Evolutionary conservation across 2,797 vertebrate species (phyloP).

Genomic region (Catamblyrhynchus diadema): DNA sequence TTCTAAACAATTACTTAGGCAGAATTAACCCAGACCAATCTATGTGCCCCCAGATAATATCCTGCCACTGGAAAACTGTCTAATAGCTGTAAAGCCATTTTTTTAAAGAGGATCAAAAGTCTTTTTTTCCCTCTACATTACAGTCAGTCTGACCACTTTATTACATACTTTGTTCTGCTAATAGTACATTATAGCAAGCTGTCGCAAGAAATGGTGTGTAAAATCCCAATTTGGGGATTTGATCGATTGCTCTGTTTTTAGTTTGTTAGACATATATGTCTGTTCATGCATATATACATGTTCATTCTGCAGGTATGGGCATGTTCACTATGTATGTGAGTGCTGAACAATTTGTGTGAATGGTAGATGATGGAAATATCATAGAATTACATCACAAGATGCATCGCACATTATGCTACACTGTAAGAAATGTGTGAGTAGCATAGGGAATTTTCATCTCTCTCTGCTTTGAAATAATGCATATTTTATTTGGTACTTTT

Average conservation of each 20-base stretch:
- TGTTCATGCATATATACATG: neutral
- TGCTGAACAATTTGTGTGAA: neutral
- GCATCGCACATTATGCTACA: rapidly evolving
- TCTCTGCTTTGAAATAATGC: neutral
- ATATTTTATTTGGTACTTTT: neutral
- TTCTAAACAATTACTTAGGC: neutral
- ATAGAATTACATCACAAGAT: neutral
- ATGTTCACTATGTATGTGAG: neutral
- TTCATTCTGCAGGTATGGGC: neutral
- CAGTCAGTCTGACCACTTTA: neutral
- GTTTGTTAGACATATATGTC: neutral
- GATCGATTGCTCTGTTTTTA: neutral
- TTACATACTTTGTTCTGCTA: neutral
- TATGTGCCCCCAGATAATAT: neutral
- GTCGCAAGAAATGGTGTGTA: neutral
- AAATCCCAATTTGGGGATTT: neutral
- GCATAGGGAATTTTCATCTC: neutral
- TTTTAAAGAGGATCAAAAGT: neutral
- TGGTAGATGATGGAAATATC: neutral
- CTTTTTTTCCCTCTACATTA: neutral
- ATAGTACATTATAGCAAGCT: neutral
- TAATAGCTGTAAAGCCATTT: neutral
- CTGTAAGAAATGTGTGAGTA: neutral
- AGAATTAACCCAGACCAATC: neutral
- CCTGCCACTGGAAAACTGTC: neutral